Evolutionary conservation across 2,797 vertebrate species (phyloP).

Genomic region (Hydrophis major): DNA sequence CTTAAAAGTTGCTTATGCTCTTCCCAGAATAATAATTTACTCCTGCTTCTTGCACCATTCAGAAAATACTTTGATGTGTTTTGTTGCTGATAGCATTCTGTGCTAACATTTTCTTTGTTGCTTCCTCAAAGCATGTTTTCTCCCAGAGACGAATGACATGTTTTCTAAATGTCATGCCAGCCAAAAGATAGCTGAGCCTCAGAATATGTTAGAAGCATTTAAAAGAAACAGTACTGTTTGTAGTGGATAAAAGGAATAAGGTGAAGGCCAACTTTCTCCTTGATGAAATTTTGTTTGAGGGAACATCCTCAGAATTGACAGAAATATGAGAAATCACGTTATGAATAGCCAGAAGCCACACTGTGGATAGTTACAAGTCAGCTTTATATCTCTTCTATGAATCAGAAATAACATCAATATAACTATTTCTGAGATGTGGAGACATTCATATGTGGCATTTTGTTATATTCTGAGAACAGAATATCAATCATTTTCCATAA

Average conservation of each 20-base stretch:
- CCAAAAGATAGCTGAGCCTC: slow-evolving; percentile 16
- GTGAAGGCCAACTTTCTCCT: slow-evolving; percentile 6
- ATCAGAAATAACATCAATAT: background rate
- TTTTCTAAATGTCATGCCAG: slow-evolving; percentile 31
- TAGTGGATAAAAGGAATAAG: slow-evolving; percentile 1
- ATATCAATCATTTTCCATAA: background rate
- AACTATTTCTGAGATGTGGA: background rate
- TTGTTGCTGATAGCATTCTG: slow-evolving; percentile 17
- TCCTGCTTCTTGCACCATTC: background rate
- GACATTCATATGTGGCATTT: background rate
- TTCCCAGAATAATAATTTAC: background rate
- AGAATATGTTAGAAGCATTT: slow-evolving; percentile 21
- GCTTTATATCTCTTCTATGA: slow-evolving; percentile 1
- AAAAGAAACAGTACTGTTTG: background rate
- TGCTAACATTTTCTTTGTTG: slow-evolving; percentile 26
- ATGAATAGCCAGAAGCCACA: background rate
- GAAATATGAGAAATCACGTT: background rate
- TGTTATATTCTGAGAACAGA: background rate
- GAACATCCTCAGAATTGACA: background rate
- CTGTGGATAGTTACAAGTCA: slow-evolving; percentile 21
- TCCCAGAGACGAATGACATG: slow-evolving; percentile 9
- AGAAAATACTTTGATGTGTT: slow-evolving; percentile 13
- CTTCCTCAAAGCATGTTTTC: slow-evolving; percentile 2
- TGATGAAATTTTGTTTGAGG: background rate
- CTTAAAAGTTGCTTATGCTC: slow-evolving; percentile 9